Conservation (phyloP, 1,140 invertebrate species). For the Atta texana region DNA sequence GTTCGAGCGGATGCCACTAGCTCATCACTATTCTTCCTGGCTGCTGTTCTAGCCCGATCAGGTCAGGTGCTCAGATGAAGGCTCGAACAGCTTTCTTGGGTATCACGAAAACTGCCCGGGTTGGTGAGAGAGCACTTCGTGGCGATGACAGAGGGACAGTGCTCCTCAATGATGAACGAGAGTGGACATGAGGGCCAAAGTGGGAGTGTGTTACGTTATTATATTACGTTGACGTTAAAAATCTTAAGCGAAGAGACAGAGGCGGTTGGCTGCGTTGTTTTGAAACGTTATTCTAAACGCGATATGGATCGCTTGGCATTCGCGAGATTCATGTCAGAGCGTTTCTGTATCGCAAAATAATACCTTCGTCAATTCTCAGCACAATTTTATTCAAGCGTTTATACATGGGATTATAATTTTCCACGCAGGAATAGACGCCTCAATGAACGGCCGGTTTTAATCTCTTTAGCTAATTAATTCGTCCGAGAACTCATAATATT, state of each 20-base stretch:
- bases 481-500: not conserved
- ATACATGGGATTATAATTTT: not conserved
- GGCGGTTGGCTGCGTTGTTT: constrained; percentile 51
- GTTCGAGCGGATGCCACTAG: constrained; percentile 51
- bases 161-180: not conserved
- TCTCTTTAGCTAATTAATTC: not conserved
- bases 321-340: not conserved
- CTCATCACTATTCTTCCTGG: constrained; percentile 66
- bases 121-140: constrained; percentile 2
- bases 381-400: constrained; percentile 13
- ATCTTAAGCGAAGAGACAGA: not conserved
- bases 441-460: not conserved
- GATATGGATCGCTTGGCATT: not conserved
- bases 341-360: constrained; percentile 24
- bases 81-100: constrained; percentile 40
- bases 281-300: constrained; percentile 45
- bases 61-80: constrained; percentile 77
- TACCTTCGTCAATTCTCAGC: constrained; percentile 24
- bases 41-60: constrained; percentile 52
- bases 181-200: constrained; percentile 38
- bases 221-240: constrained; percentile 39
- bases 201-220: constrained; percentile 36
- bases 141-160: constrained; percentile 13
- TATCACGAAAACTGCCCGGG: constrained; percentile 13
- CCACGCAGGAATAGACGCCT: not conserved